A percentile compares a stretch with the other conserved stretches of the same genome.
phyloP scores from a whole-genome alignment of 2,797 vertebrate genomes.

The Florisuga fusca region DNA sequence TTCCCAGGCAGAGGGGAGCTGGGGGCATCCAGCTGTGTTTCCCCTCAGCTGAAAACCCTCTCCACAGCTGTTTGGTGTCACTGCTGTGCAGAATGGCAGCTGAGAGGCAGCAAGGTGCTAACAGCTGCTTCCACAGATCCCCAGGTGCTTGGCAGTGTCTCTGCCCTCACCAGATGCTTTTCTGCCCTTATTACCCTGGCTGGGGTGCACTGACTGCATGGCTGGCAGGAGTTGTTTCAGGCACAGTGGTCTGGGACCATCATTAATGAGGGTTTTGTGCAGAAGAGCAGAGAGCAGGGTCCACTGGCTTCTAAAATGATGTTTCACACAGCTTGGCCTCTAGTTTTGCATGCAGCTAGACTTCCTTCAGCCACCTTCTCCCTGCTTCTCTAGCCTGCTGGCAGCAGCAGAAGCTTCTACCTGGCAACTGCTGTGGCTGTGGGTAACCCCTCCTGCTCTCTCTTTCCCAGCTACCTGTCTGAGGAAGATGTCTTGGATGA shows the following conservation, averaged over 20 bases:
- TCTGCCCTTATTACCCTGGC: not conserved
- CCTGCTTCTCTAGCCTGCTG: not conserved
- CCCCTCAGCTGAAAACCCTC: not conserved
- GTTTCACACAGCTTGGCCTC: not conserved
- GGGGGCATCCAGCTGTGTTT: not conserved
- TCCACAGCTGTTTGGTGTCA: not conserved
- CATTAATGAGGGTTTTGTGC: not conserved
- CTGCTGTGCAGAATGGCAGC: not conserved
- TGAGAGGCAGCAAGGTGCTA: not conserved
- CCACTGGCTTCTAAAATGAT: not conserved
- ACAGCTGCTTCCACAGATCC: not conserved
- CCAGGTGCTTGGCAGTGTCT: not conserved
- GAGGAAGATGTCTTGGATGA: slow-evolving; percentile 87
- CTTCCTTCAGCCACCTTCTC: not conserved
- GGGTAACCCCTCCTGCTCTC: not conserved
- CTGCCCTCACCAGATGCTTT: not conserved
- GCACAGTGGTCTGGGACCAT: not conserved
- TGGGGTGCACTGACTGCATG: fast-evolving
- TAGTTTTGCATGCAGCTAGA: not conserved
- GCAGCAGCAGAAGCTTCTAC: not conserved
- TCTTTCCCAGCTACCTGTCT: slow-evolving; percentile 88
- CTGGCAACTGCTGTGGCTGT: not conserved
- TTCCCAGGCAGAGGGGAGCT: not conserved
- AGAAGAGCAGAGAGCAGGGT: not conserved
- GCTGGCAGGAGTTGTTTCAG: not conserved